Conservation (phyloP, 2,888 invertebrate genomes). For the Pachydiplax longipennis region DNA sequence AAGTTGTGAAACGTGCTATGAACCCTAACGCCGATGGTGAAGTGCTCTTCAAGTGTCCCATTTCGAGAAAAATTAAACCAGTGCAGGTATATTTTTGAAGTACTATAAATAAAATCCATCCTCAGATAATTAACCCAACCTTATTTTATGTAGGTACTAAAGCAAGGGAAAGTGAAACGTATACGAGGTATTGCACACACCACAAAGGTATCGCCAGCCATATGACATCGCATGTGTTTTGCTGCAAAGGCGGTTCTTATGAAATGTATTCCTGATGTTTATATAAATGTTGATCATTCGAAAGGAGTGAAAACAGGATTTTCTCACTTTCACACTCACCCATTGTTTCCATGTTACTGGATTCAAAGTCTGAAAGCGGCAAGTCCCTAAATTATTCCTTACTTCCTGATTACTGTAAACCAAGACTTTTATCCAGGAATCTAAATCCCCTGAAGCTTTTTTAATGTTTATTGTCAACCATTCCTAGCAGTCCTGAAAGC, state of each 20-base stretch:
- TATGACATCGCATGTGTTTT: slow-evolving; percentile 92
- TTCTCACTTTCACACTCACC: no score
- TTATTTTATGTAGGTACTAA: slow-evolving; percentile 64
- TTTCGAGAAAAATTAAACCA: slow-evolving; percentile 81
- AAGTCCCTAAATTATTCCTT: no score
- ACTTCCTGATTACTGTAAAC: no score
- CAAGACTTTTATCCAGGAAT: no score
- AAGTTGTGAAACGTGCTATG: slow-evolving; percentile 80
- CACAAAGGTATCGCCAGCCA: slow-evolving; percentile 88
- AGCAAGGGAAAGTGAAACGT: slow-evolving; percentile 91
- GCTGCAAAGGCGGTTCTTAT: slow-evolving; percentile 89
- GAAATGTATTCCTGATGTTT: slow-evolving; percentile 93
- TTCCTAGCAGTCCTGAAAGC: no score
- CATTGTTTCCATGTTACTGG: no score
- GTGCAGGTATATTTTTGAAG: slow-evolving; percentile 64
- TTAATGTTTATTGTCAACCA: no score
- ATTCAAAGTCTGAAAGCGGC: no score
- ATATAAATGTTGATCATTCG: slow-evolving; percentile 91
- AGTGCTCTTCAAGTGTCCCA: slow-evolving; percentile 87
- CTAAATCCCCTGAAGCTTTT: no score
- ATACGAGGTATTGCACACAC: slow-evolving; percentile 92
- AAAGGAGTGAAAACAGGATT: slow-evolving; percentile 88
- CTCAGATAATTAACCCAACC: not conserved
- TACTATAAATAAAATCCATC: not conserved
- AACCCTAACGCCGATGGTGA: slow-evolving; percentile 94